Evolutionary conservation across 2,888 invertebrate genomes (phyloP).

Genomic region (Pyrrhosoma nymphula): DNA sequence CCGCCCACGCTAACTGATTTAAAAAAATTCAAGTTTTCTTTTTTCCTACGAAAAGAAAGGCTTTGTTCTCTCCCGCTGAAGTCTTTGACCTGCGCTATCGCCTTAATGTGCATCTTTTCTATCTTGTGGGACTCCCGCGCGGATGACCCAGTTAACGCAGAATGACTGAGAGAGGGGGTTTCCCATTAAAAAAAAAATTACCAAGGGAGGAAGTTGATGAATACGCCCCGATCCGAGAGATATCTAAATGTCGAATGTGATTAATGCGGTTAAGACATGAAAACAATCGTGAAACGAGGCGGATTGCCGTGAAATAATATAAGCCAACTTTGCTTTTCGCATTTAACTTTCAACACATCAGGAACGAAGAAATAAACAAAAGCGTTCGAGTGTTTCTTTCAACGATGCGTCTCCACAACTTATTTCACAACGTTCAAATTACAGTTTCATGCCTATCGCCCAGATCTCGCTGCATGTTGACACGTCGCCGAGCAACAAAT

Average conservation of each 20-base stretch:
- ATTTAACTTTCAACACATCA: no score
- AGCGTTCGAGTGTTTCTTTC: no score
- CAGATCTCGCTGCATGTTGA: no score
- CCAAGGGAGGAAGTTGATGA: background rate
- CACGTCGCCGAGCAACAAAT: no score
- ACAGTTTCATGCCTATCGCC: no score
- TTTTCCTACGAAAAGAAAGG: background rate
- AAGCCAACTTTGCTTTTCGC: background rate
- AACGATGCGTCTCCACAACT: no score
- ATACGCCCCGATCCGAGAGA: background rate
- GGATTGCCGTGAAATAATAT: background rate
- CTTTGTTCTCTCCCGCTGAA: background rate
- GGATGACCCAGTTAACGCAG: background rate
- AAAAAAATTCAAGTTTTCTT: background rate
- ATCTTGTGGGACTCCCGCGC: background rate
- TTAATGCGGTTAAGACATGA: background rate
- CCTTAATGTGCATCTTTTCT: slow-evolving; percentile 14
- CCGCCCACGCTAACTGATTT: background rate
- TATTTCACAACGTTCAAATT: no score
- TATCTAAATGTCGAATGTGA: background rate
- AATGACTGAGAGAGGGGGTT: background rate
- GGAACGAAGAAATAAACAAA: no score
- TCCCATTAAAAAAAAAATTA: background rate
- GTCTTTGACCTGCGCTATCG: slow-evolving; percentile 22
- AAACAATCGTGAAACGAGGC: background rate